A percentile compares a stretch with the other conserved stretches of the same genome.
phyloP scores from a whole-genome alignment of 2,888 invertebrate species.

The Sipunculus nudus region DNA sequence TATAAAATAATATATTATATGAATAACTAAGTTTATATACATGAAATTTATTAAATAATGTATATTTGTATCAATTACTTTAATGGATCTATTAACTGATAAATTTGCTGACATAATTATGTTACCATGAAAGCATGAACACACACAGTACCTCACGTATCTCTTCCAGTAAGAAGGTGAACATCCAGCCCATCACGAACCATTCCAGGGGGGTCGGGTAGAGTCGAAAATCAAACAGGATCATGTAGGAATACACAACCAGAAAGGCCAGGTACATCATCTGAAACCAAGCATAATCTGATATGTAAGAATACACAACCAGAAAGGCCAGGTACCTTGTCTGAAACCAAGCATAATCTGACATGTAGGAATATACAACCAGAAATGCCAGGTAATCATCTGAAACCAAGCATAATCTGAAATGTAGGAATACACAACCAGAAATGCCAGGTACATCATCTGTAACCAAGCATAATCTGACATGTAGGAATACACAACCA shows the following conservation, averaged over 20 bases:
- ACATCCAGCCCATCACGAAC: conserved; percentile 61
- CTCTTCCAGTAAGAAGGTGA: conserved; percentile 59
- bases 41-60: too few relatives aligned
- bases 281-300: conserved; percentile 42
- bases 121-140: too few relatives aligned
- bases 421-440: conserved; percentile 64
- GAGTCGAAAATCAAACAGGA: conserved; percentile 62
- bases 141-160: conserved; percentile 55
- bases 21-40: too few relatives aligned
- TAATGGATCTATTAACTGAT: too few relatives aligned
- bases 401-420: too few relatives aligned
- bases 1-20: too few relatives aligned
- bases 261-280: conserved; percentile 62
- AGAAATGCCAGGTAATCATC: too few relatives aligned
- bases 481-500: conserved; percentile 64
- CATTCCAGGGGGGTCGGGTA: conserved; percentile 54
- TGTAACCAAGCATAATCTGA: conserved; percentile 39
- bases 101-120: too few relatives aligned
- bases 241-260: conserved; percentile 62
- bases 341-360: conserved; percentile 43
- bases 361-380: too few relatives aligned
- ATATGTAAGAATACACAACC: conserved; percentile 58
- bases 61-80: too few relatives aligned
- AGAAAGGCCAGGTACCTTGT: conserved; percentile 62
- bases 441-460: conserved; percentile 61